phyloP scores from a whole-genome alignment of 37 sponge, comb jelly and placozoan genomes.

The Spongilla lacustris region DNA sequence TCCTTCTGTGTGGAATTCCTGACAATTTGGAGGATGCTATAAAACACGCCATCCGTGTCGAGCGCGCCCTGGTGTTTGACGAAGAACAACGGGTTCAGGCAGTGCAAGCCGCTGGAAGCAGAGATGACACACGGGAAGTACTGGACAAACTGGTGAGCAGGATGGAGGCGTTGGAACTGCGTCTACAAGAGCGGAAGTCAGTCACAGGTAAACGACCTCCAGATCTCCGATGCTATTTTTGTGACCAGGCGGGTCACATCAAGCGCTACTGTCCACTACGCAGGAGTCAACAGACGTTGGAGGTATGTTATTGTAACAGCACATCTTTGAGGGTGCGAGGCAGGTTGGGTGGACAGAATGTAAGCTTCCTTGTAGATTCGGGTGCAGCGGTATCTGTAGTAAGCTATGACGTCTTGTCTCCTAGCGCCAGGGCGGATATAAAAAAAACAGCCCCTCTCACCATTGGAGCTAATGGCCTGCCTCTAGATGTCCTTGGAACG shows the following conservation, averaged over 20 bases:
- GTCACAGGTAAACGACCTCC: background rate
- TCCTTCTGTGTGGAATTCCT: constrained; percentile 22
- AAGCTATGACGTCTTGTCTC: background rate
- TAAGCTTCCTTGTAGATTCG: too few species aligned
- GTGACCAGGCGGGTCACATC: constrained; percentile 4
- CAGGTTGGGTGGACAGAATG: background rate
- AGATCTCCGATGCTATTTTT: constrained; percentile 4
- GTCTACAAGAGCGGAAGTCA: background rate
- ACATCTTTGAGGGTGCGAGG: background rate
- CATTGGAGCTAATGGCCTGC: constrained; percentile 2
- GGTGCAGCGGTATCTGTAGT: too few species aligned
- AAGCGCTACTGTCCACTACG: constrained; percentile 2
- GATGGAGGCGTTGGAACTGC: constrained; percentile 3
- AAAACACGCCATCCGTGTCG: constrained; percentile 8
- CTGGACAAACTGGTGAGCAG: constrained; percentile 5
- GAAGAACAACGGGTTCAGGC: background rate
- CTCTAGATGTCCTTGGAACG: constrained; percentile 8
- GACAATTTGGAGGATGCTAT: constrained; percentile 18
- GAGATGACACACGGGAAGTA: background rate
- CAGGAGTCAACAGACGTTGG: background rate
- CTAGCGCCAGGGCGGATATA: background rate
- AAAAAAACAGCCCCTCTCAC: background rate
- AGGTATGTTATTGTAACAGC: background rate
- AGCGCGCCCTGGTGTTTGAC: constrained; percentile 15
- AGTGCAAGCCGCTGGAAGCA: background rate